A percentile compares a stretch with the other conserved stretches of the same genome.
Evolutionary conservation across 2,797 vertebrate genomes (phyloP).

Genomic region (Oryzias sinensis): DNA sequence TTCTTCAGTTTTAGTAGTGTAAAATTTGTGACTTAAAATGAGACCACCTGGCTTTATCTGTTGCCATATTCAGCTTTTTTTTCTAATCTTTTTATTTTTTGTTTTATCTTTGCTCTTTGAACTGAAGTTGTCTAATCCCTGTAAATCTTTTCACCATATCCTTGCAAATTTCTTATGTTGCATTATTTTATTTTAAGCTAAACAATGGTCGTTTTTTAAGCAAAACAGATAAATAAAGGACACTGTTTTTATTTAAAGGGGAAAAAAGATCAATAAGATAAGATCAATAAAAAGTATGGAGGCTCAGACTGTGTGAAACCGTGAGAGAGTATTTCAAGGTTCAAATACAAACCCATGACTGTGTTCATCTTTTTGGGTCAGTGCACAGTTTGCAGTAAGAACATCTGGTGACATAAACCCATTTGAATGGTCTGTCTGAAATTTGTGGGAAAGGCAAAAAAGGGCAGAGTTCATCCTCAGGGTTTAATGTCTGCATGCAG

Average conservation of each 20-base stretch:
- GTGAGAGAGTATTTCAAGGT: conserved; percentile 34
- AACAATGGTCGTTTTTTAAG: conserved; percentile 3
- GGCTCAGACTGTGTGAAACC: too few relatives aligned
- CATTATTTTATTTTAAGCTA: background rate
- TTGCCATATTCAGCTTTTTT: too few relatives aligned
- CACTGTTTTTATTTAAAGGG: conserved; percentile 5
- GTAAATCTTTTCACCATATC: too few relatives aligned
- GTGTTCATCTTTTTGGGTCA: conserved; percentile 40
- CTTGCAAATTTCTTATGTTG: too few relatives aligned
- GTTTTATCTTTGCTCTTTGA: background rate
- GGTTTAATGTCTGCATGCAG: conserved; percentile 53
- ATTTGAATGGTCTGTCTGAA: conserved; percentile 47
- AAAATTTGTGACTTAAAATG: too few relatives aligned
- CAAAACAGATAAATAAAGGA: conserved; percentile 15
- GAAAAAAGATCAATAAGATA: background rate
- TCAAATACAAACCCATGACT: conserved; percentile 22
- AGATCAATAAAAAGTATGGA: too few relatives aligned
- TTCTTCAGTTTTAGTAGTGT: too few relatives aligned
- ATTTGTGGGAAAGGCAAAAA: conserved; percentile 48
- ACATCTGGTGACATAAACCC: conserved; percentile 60
- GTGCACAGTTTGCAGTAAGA: conserved; percentile 31
- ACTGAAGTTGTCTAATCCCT: background rate
- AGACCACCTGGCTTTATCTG: too few relatives aligned
- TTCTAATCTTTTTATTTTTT: too few relatives aligned
- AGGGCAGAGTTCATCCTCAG: conserved; percentile 53